Evolutionary conservation across 2,888 invertebrate genomes (phyloP).

Genomic region (Erebia epiphron): DNA sequence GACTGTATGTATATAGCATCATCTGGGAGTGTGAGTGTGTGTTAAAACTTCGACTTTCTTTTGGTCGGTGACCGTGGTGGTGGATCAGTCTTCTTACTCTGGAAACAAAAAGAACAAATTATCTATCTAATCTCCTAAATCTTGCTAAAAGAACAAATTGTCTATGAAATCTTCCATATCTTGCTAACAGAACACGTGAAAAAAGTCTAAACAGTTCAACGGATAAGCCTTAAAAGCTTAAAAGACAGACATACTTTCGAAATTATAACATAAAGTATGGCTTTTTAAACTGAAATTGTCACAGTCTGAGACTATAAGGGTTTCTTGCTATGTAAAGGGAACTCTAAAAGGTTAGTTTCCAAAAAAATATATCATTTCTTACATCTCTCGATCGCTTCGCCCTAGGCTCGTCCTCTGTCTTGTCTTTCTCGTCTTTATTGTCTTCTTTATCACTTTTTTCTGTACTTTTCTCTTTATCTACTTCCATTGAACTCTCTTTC

Average conservation of each 20-base stretch:
- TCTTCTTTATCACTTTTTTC: constrained; percentile 40
- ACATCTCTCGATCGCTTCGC: constrained; percentile 77
- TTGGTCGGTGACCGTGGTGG: constrained; percentile 71
- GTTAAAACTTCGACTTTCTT: constrained; percentile 68
- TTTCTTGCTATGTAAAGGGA: too few species aligned
- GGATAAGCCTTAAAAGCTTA: too few species aligned
- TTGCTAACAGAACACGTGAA: too few species aligned
- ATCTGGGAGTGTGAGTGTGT: constrained; percentile 3
- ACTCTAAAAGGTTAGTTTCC: too few species aligned
- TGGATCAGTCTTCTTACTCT: constrained; percentile 77
- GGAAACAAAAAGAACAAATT: constrained; percentile 44
- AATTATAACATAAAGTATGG: too few species aligned
- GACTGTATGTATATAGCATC: constrained; percentile 18
- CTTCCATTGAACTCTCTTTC: constrained; percentile 36
- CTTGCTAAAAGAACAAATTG: too few species aligned
- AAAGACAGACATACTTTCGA: too few species aligned
- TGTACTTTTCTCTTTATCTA: constrained; percentile 28
- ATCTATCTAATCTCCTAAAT: too few species aligned
- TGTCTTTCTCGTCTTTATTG: constrained; percentile 43
- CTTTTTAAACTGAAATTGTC: too few species aligned
- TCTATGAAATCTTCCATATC: too few species aligned
- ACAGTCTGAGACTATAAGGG: too few species aligned
- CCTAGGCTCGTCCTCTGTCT: constrained; percentile 64
- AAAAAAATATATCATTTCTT: constrained; percentile 6
- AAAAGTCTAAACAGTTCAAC: too few species aligned